These are phyloP conservation scores for Eucidaris tribuloides DNA, from an alignment of 35 echinoderm and acorn worm species.

Conservation along the genomic window DNA sequence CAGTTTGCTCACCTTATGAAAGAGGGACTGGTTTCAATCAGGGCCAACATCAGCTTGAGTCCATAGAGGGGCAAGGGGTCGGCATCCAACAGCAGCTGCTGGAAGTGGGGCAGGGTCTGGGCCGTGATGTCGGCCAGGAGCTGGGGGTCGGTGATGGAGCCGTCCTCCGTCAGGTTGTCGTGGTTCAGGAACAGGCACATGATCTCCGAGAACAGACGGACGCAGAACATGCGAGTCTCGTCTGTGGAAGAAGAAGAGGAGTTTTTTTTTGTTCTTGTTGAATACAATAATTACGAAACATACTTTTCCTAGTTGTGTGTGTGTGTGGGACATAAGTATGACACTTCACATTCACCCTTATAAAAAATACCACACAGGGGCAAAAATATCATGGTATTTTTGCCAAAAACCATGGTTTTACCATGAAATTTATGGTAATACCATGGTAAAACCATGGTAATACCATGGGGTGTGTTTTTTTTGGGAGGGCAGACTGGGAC, in stretches of 20 bases:
- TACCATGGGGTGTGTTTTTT: no score
- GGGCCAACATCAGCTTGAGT: slow-evolving; percentile 79
- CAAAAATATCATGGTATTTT: no score
- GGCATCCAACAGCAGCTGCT: slow-evolving; percentile 79
- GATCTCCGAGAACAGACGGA: slow-evolving; percentile 89
- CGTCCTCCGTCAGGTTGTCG: slow-evolving; percentile 77
- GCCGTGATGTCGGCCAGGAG: slow-evolving; percentile 62
- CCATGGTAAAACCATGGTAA: no score
- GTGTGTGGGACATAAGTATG: no score
- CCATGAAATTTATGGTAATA: no score
- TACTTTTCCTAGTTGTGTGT: no score
- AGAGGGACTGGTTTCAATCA: slow-evolving; percentile 73
- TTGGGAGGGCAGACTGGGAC: no score
- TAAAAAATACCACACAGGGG: no score
- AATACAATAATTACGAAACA: neutral
- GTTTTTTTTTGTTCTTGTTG: no score
- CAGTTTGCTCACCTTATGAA: slow-evolving; percentile 85
- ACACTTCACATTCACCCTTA: no score
- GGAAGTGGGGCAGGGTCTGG: slow-evolving; percentile 65
- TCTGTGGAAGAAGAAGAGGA: slow-evolving; percentile 35
- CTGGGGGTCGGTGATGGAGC: slow-evolving; percentile 53
- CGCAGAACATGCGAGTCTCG: slow-evolving; percentile 82
- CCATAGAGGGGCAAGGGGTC: slow-evolving; percentile 92
- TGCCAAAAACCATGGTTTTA: no score
- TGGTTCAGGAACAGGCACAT: slow-evolving; percentile 85